These are phyloP conservation scores for Athene noctua DNA, from an alignment of 2,113 vertebrate genomes.

Conservation along the genomic window DNA sequence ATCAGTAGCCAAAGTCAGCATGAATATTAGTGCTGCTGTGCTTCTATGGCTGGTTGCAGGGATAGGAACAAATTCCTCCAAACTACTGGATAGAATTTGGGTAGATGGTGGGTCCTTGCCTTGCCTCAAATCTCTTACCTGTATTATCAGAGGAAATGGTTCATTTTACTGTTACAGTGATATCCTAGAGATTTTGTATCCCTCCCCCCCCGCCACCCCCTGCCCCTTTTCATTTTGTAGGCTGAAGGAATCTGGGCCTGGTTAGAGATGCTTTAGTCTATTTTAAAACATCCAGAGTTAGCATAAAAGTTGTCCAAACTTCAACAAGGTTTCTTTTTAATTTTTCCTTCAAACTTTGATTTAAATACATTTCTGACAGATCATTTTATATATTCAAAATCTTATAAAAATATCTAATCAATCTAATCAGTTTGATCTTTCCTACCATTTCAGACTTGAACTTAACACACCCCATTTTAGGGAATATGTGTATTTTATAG, in stretches of 20 bases:
- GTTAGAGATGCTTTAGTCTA: neutral
- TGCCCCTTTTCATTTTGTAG: neutral
- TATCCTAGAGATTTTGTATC: neutral
- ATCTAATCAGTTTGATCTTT: neutral
- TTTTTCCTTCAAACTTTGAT: neutral
- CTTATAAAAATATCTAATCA: neutral
- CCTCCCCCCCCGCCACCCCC: neutral
- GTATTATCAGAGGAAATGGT: neutral
- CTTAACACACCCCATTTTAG: neutral
- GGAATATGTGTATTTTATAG: neutral
- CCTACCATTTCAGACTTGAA: neutral
- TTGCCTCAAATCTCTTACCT: neutral
- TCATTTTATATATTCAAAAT: neutral
- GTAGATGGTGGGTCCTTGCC: neutral
- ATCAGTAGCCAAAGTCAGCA: neutral
- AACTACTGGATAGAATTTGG: neutral
- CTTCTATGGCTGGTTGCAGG: neutral
- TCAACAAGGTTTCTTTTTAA: neutral
- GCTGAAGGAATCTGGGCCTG: neutral
- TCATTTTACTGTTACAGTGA: neutral
- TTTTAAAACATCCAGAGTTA: neutral
- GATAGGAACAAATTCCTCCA: neutral
- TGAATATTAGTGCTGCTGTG: neutral
- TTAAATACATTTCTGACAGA: neutral
- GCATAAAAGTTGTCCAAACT: neutral